Base-by-base conservation (phyloP, 2,797 vertebrate genomes). In the Characodon lateralis region DNA sequence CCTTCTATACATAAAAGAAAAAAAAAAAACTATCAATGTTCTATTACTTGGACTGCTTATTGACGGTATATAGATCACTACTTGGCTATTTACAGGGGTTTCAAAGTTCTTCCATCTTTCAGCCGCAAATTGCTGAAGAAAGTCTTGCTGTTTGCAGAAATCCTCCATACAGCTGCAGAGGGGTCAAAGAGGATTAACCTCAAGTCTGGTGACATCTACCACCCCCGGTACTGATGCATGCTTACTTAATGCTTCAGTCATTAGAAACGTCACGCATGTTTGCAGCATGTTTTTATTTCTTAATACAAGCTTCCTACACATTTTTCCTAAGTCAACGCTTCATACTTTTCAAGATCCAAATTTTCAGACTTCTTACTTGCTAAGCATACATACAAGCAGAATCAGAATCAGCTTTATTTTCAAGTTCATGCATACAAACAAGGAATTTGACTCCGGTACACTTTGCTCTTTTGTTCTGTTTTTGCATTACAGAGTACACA, bases 181-280 rank as follows among this genome's bases (percentile, higher is more conserved):
- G 53, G 74, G 79, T 79, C 55, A 16, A 31, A 14, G 28, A 74
- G 74, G 76, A 79, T 14, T 72, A 76, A 78, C 51, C 55, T 74
- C 12, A 75, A 78, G 76, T 73, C 81, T 76, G 63, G 73, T 53
- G 51, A 48, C 58, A 66, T 58, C 73, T 70, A 13, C 1, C 6
- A 31, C n/a, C 77, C 18, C 0, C 0, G 2, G 13, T 31, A 74
- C 35, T 55, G 46, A 79, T 24, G 26, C 18, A 7, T 55, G 71
- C 48, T 39, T 3, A 74, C 3, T 26, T 18, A 16, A 46, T 16
- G 26, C 76, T 70, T 78, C 74, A 22, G 35, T 20, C 58, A n/a
- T 8, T 10, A 39, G 6, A 78, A 74, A 22, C 3, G 5, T 20
- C 39, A 41, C 63, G 35, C 3, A 24, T 8, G 1, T 53, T 43